Base-by-base conservation (phyloP, 2,888 invertebrate genomes). In the Oscheius sp. region DNA sequence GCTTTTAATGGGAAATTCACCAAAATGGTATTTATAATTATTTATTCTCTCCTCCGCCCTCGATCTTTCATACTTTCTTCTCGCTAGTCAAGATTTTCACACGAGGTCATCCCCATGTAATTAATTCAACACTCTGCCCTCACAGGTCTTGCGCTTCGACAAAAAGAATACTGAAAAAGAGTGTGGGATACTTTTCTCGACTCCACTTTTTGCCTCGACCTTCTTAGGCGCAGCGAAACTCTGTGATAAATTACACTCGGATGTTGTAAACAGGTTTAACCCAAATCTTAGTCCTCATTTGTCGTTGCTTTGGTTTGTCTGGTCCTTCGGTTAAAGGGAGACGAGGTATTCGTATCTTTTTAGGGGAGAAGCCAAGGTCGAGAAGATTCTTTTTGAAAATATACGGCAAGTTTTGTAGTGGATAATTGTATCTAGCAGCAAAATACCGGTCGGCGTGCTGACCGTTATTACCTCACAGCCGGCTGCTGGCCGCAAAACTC, bases 391-490 rank as follows among this genome's bases (percentile, higher is more conserved):
- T 15, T 27, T n/a, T 3, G 34, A 10, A 34, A 4, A 42, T 42
- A 42, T 15, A 12, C 20, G 42, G 37, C 61, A 61, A 61, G 61
- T 61, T 61, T 42, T 61, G 61, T 61, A 61, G 61, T 42, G 61
- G 61, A 45, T 61, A 61, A 61, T 61, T 61, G 61, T 42, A 61
- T 61, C 45, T 53, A 29, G 53, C 23, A 58, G 45, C 45, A 31
- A 17, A 25, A 25, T 25, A 39, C 61, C 57, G 23, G 34, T 33
- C 61, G 3, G 61, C 29, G 27, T 27, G 45, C 57, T 57, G 37
- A 37, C 57, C 61, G 61, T 61, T 61, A 61, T 61, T 61, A 61
- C 61, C 61, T 61, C 61, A 61, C 61, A 12, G 45, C n/a, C 61
- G 45, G 27, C 6, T 34, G 55, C 42, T 27, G 27, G 27, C 27